A percentile compares a stretch with the other conserved stretches of the same genome.
phyloP scores from a whole-genome alignment of 1,140 invertebrate species.

The Drosophila pectinifera region DNA sequence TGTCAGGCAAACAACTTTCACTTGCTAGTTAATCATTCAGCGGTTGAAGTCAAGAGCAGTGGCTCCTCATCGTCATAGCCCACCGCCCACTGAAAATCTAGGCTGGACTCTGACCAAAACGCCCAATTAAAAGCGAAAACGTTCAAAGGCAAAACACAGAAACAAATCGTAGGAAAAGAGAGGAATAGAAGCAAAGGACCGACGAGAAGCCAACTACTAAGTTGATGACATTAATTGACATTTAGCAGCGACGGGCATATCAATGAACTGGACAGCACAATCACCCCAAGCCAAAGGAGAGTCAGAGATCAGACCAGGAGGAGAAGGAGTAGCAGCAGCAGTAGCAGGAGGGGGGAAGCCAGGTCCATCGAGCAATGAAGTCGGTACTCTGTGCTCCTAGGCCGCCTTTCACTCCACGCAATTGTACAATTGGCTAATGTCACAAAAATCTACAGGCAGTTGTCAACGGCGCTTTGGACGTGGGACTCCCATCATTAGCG shows the following conservation, averaged over 20 bases:
- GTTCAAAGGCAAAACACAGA: slow-evolving; percentile 50
- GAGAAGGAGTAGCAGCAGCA: not conserved
- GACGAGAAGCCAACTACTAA: slow-evolving; percentile 45
- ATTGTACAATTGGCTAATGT: slow-evolving; percentile 82
- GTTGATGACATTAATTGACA: slow-evolving; percentile 84
- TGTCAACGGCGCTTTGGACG: slow-evolving; percentile 75
- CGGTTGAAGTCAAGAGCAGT: slow-evolving; percentile 73
- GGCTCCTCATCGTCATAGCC: slow-evolving; percentile 6
- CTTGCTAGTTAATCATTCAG: slow-evolving; percentile 46
- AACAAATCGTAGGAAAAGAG: slow-evolving; percentile 18
- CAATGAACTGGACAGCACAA: slow-evolving; percentile 80
- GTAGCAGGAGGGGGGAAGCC: not conserved
- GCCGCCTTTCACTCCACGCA: slow-evolving; percentile 78
- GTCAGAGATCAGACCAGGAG: slow-evolving; percentile 19
- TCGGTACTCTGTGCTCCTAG: slow-evolving; percentile 49
- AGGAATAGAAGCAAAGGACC: slow-evolving; percentile 32
- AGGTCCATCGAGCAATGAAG: slow-evolving; percentile 39
- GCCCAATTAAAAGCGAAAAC: slow-evolving; percentile 82
- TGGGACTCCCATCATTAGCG: slow-evolving; percentile 83
- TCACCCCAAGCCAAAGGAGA: slow-evolving; percentile 63
- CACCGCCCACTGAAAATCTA: slow-evolving; percentile 55
- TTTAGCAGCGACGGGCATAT: slow-evolving; percentile 81
- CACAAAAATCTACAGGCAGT: slow-evolving; percentile 78
- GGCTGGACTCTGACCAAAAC: slow-evolving; percentile 45
- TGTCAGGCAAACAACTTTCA: slow-evolving; percentile 82